Evolutionary conservation across 2,888 invertebrate genomes (phyloP), one percentile per base, ranked within the genome.

Genomic region (Fragum sueziense): DNA sequence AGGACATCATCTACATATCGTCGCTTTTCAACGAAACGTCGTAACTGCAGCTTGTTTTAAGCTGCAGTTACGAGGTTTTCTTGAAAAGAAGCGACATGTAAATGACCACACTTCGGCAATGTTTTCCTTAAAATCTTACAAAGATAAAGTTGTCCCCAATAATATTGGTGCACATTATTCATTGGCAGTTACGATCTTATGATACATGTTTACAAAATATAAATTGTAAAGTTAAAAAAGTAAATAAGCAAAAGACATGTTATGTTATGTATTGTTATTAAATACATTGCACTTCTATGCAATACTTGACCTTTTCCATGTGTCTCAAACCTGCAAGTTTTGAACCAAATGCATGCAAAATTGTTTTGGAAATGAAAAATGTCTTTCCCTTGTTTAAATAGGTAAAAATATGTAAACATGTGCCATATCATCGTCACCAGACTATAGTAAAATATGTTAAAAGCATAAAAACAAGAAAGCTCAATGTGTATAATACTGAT

Each of bases 401-500:
- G 29, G 6, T 29, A 25, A 29, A 29, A 27, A 17, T 25, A 54
- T 2, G 22, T 22, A 1, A 57, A 57, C 27, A 57, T 11, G 25
- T 57, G 14, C 27, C 25, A 27, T 17, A 14, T 14, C 25, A 47
- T 47, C 17, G n/a, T 47, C 14, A 14, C n/a, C 11, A 14, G 29
- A 7, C 17, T 27, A 57, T 9, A 57, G 29, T 27, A 57, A 57
- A 57, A 27, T 27, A 6, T 14, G 27, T 27, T 29, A 25, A 57
- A 57, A 57, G 27, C 1, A 27, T 57, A 57, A 57, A 57, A 17
- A 57, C 25, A 20, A 47, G 17, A 47, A 47, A 14, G 2, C 3
- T 47, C 47, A 47, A 14, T 20, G n/a, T 20, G 57, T 14, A 29
- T 57, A 57, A 57, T 57, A 57, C 57, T 57, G 57, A 57, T 57